Evolutionary conservation across 2,113 vertebrate species (phyloP), one percentile per base, ranked within the genome.

Genomic region (Sminthopsis crassicaudata): DNA sequence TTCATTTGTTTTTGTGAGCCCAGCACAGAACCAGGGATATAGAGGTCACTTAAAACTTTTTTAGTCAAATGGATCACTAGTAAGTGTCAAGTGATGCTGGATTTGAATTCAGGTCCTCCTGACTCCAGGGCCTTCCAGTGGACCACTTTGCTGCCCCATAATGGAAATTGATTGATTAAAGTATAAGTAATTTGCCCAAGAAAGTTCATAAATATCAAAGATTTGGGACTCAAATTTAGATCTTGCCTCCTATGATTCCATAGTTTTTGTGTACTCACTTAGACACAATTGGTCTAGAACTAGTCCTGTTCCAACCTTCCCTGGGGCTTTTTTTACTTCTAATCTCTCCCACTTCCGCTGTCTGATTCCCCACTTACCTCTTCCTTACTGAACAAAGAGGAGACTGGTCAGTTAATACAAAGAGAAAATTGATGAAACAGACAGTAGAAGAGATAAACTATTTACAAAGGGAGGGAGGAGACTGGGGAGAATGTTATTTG

Each of bases 391-490:
- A 76, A 76, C 60, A 36, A 76, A n/a, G 60, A 76, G 36, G 30
- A 67, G 27, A 67, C 11, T 36, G 12, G 60, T 67, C 60, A 67
- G 30, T 30, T 67, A 16, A 76, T 6, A 76, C 36, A n/a, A 76
- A 76, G 30, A 76, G 60, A n/a, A n/a, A n/a, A 14, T 36, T n/a
- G 67, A 84, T 42, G 6, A 19, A 84, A 42, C n/a, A 84, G n/a
- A 6, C 5, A 22, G 36, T 84, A n/a, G 6, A n/a, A 42, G 22
- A 84, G 67, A 76, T n/a, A 92, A 94, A 52, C n/a, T 93, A 67
- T 95, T 94, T 60, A 46, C 50, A 94, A 67, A 96, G 46, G 48
- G n/a, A 12, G 60, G 52, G 36, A n/a, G 91, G 36, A 76, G 91
- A 52, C 95, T 51, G 26, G 50, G 54, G 92, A 54, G 54, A 16